These are phyloP conservation scores for Dermochelys coriacea DNA, from an alignment of 2,797 vertebrate species.

Conservation along the genomic window DNA sequence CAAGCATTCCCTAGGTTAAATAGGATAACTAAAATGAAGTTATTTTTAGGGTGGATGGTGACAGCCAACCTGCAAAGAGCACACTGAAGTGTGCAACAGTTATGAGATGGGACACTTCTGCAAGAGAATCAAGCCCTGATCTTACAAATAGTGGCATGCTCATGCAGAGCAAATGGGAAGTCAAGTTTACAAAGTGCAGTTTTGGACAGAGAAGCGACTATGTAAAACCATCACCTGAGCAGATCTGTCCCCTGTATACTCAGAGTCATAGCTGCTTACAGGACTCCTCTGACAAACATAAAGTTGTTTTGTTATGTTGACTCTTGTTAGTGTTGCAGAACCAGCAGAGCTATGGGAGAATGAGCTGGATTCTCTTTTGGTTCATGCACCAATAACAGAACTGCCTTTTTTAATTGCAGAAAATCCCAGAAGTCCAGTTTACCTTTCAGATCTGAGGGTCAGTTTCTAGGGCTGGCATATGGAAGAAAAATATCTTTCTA, in stretches of 20 bases:
- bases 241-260: rapidly evolving
- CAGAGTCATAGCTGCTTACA: background rate
- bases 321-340: background rate
- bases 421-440: background rate
- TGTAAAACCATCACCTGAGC: rapidly evolving
- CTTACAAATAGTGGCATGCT: background rate
- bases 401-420: background rate
- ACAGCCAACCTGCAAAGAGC: background rate
- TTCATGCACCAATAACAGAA: background rate
- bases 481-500: background rate
- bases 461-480: background rate
- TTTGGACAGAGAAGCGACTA: background rate
- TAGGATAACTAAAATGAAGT: background rate
- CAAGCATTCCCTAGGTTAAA: conserved; percentile 2
- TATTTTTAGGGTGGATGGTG: background rate
- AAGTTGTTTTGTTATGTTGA: background rate
- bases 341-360: background rate
- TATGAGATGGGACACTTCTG: background rate
- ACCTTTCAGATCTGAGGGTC: background rate
- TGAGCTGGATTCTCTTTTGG: background rate
- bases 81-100: background rate
- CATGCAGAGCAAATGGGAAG: background rate
- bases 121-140: background rate
- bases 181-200: background rate
- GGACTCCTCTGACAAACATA: background rate